Evolutionary conservation across 2,888 invertebrate species (phyloP).

Genomic region (Theretra japonica): DNA sequence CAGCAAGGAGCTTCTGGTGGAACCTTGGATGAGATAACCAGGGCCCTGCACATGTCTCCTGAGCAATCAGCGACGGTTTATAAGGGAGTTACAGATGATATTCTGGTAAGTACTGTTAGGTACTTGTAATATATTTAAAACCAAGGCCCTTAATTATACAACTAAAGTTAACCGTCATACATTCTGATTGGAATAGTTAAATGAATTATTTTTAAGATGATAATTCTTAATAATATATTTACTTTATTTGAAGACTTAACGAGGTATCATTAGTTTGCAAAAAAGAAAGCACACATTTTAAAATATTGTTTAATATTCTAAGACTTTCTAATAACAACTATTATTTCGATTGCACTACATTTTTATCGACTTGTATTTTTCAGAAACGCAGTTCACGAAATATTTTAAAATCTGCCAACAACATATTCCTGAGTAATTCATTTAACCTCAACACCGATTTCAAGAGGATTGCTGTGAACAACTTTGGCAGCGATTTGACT

Average conservation of each 20-base stretch:
- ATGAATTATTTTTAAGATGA: no score
- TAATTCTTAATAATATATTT: no score
- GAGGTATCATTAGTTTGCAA: no score
- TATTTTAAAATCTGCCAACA: slow-evolving; percentile 67
- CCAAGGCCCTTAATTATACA: no score
- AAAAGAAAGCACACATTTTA: slow-evolving; percentile 1
- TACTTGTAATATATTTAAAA: no score
- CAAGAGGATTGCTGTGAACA: slow-evolving; percentile 60
- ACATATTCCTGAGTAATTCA: slow-evolving; percentile 63
- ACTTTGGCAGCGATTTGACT: slow-evolving; percentile 85
- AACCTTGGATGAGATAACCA: slow-evolving; percentile 64
- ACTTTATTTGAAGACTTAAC: no score
- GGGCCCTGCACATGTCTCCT: slow-evolving; percentile 59
- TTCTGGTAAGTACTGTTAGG: slow-evolving; percentile 54
- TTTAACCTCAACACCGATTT: slow-evolving; percentile 64
- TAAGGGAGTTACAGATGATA: slow-evolving; percentile 49
- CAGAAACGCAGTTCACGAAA: slow-evolving; percentile 68
- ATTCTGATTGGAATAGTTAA: no score
- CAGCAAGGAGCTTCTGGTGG: slow-evolving; percentile 74
- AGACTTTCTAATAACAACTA: slow-evolving; percentile 16
- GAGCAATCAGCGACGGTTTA: slow-evolving; percentile 55
- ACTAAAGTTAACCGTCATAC: no score
- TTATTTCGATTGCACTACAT: not conserved
- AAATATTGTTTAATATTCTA: no score
- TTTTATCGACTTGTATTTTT: slow-evolving; percentile 39